phyloP scores from a whole-genome alignment of 2,113 vertebrate genomes.

The Malurus alboscapulatus region DNA sequence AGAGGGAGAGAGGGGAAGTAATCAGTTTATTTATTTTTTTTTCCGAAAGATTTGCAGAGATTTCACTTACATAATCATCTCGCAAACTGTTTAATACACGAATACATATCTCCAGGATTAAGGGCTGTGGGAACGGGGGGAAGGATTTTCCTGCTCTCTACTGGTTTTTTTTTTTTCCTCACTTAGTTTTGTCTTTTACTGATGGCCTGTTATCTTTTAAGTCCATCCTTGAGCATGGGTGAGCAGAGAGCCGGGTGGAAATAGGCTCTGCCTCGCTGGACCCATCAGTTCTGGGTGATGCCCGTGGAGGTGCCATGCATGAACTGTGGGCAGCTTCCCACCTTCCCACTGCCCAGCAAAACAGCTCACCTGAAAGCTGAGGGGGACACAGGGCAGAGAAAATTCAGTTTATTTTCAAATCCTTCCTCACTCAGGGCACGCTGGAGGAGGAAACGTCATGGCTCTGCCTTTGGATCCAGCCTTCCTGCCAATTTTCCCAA shows the following conservation, averaged over 20 bases:
- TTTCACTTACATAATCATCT: constrained; percentile 52
- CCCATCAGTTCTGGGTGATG: neutral
- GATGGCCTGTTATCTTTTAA: neutral
- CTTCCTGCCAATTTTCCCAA: constrained; percentile 28
- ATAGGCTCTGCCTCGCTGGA: fast-evolving
- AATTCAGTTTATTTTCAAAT: neutral
- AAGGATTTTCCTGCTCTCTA: neutral
- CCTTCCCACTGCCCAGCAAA: neutral
- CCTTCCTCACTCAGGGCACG: neutral
- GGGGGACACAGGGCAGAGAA: neutral
- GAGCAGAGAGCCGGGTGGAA: neutral
- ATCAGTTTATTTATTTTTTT: neutral
- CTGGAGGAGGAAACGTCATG: neutral
- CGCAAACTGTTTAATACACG: neutral
- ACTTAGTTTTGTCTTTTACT: neutral
- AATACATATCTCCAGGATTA: constrained; percentile 51
- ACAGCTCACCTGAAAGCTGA: neutral
- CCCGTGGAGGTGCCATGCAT: fast-evolving
- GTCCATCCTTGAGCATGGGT: neutral
- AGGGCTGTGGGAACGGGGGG: neutral
- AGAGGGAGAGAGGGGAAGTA: neutral
- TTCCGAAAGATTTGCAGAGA: constrained; percentile 49
- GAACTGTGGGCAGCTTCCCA: neutral
- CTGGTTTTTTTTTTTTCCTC: neutral
- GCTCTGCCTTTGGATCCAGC: neutral